Base-by-base conservation (phyloP, 2,797 vertebrate genomes). In the Agapornis canus region DNA sequence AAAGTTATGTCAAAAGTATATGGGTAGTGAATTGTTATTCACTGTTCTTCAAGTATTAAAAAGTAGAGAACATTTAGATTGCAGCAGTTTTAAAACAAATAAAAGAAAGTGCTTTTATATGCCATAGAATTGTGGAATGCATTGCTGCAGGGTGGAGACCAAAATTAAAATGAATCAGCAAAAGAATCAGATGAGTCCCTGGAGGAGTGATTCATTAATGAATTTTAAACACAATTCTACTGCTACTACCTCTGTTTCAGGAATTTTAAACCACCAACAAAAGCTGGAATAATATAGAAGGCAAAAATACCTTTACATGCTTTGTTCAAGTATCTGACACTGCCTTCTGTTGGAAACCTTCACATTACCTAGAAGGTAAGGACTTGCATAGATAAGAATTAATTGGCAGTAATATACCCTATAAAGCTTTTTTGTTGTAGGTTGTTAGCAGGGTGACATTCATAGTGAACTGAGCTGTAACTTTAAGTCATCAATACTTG, bases 211-310 rank as follows among this genome's bases (percentile, higher is more conserved):
- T 76, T 90, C 56, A 70, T 82, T 87, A 95, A 95, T 63, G 76
- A 88, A 73, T 90, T 96, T 86, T 94, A 88, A 93, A 88, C 59
- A 90, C 68, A 73, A 22, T 90, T 87, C 75, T 85, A 91, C 82
- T 85, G 66, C 79, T 76, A 88, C 45, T 72, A 66, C 66, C 78
- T 83, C 73, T 57, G 54, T 92, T 89, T 65, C 81, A 87, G 79
- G 80, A 90, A 88, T 80, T 77, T 35, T 56, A 90, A 90, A 80
- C 19, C 70, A 89, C 11, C 0, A 9, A 66, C 42, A 85, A 87
- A 90, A 88, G 19, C 82, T 90, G 60, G 37, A 85, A 87, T 13
- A 89, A 15, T 51, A 79, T 7, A 69, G 68, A 61, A 82, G 16
- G n/a, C 42, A 0, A 82, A 86, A 89, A 80, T 76, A 54, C 19